Evolutionary conservation across 2,797 vertebrate genomes (phyloP).

Genomic region (Pogonophryne albipinna): DNA sequence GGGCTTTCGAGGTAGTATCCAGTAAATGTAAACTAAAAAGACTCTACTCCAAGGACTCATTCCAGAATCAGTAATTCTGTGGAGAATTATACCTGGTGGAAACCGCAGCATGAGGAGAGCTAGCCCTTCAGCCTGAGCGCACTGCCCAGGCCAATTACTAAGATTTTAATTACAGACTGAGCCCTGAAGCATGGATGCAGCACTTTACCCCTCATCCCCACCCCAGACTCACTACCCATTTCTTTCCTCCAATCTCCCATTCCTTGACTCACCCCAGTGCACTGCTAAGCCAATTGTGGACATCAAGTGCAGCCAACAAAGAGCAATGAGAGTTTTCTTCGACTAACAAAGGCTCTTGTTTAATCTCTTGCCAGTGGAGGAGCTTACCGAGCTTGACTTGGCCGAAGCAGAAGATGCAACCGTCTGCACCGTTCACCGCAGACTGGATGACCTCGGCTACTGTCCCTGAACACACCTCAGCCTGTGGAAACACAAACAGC

Average conservation of each 20-base stretch:
- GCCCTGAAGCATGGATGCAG: conserved; percentile 66
- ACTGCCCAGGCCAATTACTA: conserved; percentile 78
- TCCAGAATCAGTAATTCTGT: conserved; percentile 47
- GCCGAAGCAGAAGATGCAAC: conserved; percentile 99
- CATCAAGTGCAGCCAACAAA: conserved; percentile 77
- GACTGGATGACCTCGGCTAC: conserved; percentile 98
- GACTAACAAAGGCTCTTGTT: conserved; percentile 69
- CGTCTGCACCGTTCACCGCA: conserved; percentile 96
- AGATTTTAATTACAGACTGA: conserved; percentile 81
- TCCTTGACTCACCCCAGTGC: conserved; percentile 72
- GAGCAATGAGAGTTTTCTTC: conserved; percentile 70
- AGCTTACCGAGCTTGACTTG: conserved; percentile 95
- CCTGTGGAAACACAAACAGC: conserved; percentile 60
- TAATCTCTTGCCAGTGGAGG: conserved; percentile 68
- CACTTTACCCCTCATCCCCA: conserved; percentile 43
- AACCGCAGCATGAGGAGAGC: conserved; percentile 53
- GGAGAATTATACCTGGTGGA: conserved; percentile 61
- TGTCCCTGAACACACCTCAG: conserved; percentile 88
- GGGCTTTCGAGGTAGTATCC: conserved; percentile 48
- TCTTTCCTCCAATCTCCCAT: conserved; percentile 62
- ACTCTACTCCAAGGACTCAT: conserved; percentile 48
- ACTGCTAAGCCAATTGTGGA: conserved; percentile 75
- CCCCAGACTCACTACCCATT: conserved; percentile 38
- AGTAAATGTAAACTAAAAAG: conserved; percentile 54
- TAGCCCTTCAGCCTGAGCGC: conserved; percentile 66